Base-by-base conservation (phyloP, 2,888 invertebrate species). In the Nebria salina region DNA sequence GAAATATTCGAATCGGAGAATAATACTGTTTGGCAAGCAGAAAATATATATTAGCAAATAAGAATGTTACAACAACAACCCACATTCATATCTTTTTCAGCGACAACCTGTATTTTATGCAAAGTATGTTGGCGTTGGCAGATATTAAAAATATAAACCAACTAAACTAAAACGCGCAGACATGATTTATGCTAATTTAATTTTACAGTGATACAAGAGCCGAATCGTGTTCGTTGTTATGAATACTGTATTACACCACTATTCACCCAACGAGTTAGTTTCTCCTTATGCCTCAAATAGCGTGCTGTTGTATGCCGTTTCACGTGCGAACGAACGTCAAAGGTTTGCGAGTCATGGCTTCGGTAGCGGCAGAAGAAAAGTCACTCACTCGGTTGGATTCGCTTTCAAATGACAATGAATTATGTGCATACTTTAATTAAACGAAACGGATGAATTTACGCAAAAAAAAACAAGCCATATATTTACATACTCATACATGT, bases 381-480 rank as follows among this genome's bases (percentile, higher is more conserved):
- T 73, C 73, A 73, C 73, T 73, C 73, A 43, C 41, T 73, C 73
- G 42, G 41, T 43, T 43, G 73, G 43, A 1, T 42, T 34, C 15
- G 15, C 42, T 73, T 54, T 13, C 42, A 43, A 73, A 73, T 34
- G 26, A 73, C 73, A 73, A 73, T 73, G 73, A 73, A 43, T 73
- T 73, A 73, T 73, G 73, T 73, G 73, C 26, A 73, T 43, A 43
- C 73, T 73, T 73, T 73, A 73, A 73, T 73, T 73, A 73, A 73
- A 73, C 73, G 70, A 70, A 34, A 54, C 54, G 54, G 8, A 54
- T 54, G 54, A 54, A 54, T 54, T 54, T 54, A 7, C 54, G 54
- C 13, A 13, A 54, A 34, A 54, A 34, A 54, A 54, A 54, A 54
- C 54, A 54, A 54, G 8, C 54, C 54, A 2, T 54, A 4, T 54